A percentile compares a stretch with the other conserved stretches of the same genome.
phyloP scores from a whole-genome alignment of 2,888 invertebrate genomes.

The Esperia sulphurella region DNA sequence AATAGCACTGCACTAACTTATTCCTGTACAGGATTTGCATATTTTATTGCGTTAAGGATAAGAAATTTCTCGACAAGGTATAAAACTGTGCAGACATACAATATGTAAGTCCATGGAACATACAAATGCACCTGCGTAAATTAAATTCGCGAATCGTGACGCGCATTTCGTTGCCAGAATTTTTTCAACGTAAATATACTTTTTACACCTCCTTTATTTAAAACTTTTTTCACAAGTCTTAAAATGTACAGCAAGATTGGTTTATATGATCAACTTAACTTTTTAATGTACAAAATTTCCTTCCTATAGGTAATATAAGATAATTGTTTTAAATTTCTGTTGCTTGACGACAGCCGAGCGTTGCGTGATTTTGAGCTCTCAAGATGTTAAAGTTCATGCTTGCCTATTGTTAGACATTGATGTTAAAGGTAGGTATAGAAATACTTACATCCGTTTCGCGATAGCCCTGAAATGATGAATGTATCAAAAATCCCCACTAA shows the following conservation, averaged over 20 bases:
- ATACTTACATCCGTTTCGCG: background rate
- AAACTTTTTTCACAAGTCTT: background rate
- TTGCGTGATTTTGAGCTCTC: no score
- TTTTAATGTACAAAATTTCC: no score
- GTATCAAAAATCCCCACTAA: background rate
- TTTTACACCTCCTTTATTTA: background rate
- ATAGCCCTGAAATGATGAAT: background rate
- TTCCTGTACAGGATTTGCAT: constrained; percentile 26
- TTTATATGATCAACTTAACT: no score
- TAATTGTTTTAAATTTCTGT: no score
- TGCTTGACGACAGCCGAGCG: no score
- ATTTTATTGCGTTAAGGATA: constrained; percentile 30
- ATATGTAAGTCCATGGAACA: background rate
- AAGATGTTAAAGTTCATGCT: no score
- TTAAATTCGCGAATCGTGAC: constrained; percentile 1
- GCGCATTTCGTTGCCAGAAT: background rate
- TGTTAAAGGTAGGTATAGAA: no score
- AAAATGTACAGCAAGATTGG: background rate
- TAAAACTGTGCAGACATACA: background rate
- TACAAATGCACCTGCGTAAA: constrained; percentile 1
- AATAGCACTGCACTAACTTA: background rate
- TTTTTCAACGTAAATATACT: background rate
- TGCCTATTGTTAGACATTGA: no score
- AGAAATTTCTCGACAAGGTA: background rate
- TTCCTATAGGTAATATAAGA: no score